phyloP scores from a whole-genome alignment of 2,888 invertebrate genomes.

The Phalera bucephala region DNA sequence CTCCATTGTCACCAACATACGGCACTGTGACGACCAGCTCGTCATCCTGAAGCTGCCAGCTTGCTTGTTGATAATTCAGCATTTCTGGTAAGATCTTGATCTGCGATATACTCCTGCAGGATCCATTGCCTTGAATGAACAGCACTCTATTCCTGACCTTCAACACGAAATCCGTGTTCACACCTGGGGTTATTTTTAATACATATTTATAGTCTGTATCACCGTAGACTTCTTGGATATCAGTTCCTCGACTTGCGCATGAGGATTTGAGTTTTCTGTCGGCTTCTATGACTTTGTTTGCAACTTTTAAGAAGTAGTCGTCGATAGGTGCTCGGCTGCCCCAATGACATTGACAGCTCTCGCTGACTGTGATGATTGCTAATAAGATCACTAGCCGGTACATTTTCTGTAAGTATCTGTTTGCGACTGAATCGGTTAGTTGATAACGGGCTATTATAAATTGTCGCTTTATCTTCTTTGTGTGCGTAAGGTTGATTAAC shows the following conservation, averaged over 20 bases:
- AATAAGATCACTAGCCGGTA: conserved; percentile 5
- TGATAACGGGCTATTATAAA: neutral
- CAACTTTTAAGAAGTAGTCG: conserved; percentile 18
- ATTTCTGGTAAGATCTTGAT: neutral
- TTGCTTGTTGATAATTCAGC: neutral
- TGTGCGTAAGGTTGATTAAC: too few species aligned
- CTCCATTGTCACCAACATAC: neutral
- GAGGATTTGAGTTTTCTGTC: conserved; percentile 6
- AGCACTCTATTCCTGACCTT: neutral
- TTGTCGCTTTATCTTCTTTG: neutral
- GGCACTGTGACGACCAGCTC: neutral
- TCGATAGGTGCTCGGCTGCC: conserved; percentile 1
- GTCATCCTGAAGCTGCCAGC: neutral
- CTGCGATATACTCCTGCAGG: neutral
- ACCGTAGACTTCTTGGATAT: neutral
- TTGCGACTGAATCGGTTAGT: neutral
- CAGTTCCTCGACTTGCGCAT: neutral
- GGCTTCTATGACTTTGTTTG: conserved; percentile 14
- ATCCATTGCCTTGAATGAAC: neutral
- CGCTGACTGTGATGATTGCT: conserved; percentile 4
- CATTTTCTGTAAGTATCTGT: conserved; percentile 4
- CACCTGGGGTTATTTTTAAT: neutral
- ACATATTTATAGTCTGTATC: neutral
- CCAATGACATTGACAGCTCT: conserved; percentile 23
- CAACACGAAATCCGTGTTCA: neutral